Evolutionary conservation across 2,888 invertebrate species (phyloP).

Genomic region (Syritta pipiens): DNA sequence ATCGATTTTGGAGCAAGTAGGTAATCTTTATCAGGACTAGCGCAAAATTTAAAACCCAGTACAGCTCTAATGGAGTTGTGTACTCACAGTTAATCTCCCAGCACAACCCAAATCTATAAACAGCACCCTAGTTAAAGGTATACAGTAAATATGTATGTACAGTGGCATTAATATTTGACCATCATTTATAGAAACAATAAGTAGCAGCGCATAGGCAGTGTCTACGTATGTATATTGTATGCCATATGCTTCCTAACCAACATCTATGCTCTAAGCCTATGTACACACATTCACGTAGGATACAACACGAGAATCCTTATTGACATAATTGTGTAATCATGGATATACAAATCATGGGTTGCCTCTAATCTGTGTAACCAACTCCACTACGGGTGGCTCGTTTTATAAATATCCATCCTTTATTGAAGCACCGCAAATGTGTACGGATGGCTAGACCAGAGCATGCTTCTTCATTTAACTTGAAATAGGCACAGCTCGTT

Average conservation of each 20-base stretch:
- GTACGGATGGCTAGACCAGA: background rate
- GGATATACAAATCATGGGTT: slow-evolving; percentile 22
- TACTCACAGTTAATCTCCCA: too few relatives aligned
- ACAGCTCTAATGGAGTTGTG: too few relatives aligned
- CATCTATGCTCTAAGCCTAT: background rate
- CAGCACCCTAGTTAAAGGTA: too few relatives aligned
- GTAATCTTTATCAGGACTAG: too few relatives aligned
- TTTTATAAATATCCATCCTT: slow-evolving; percentile 39
- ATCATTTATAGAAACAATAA: slow-evolving; percentile 32
- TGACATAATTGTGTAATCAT: slow-evolving; percentile 40
- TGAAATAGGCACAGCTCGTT: background rate
- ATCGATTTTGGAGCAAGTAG: too few relatives aligned
- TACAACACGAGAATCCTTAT: slow-evolving; percentile 2
- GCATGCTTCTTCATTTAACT: background rate
- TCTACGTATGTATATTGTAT: background rate
- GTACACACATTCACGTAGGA: background rate
- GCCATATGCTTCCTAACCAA: slow-evolving; percentile 30
- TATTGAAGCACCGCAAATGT: too few relatives aligned
- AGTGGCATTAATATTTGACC: slow-evolving; percentile 11
- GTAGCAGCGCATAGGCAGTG: slow-evolving; percentile 24
- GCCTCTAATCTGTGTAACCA: slow-evolving; percentile 4
- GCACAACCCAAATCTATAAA: too few relatives aligned
- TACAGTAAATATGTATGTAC: too few relatives aligned
- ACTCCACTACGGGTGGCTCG: slow-evolving; percentile 1
- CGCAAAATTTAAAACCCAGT: too few relatives aligned